Conservation (phyloP, 2,113 vertebrate genomes). For the Bostrychus sinensis region DNA sequence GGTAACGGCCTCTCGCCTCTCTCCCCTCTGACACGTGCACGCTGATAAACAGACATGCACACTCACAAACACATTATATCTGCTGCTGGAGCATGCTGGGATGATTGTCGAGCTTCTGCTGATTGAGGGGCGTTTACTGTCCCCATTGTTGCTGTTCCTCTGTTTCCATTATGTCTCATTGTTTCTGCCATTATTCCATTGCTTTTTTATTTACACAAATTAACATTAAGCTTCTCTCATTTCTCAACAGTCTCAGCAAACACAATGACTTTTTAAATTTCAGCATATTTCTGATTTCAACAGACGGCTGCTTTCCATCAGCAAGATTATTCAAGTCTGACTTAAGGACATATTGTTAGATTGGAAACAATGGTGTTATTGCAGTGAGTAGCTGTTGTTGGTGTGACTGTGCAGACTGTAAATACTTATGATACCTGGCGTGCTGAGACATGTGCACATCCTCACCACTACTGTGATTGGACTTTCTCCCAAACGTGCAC, state of each 20-base stretch:
- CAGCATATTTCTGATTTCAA: constrained; percentile 59
- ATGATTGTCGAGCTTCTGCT: constrained; percentile 54
- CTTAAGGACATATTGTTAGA: constrained; percentile 51
- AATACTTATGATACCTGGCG: constrained; percentile 19
- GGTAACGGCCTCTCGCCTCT: constrained; percentile 74
- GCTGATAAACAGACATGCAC: constrained; percentile 43
- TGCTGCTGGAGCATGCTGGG: constrained; percentile 44
- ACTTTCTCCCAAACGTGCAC: constrained; percentile 37
- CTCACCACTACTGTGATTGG: constrained; percentile 22
- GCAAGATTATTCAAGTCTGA: constrained; percentile 55
- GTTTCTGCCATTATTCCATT: constrained; percentile 47
- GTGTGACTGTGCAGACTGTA: constrained; percentile 23
- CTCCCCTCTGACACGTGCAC: constrained; percentile 55
- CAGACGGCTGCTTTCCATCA: constrained; percentile 49
- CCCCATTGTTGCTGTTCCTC: constrained; percentile 29
- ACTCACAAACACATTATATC: constrained; percentile 19
- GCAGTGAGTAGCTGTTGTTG: constrained; percentile 30
- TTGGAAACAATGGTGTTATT: constrained; percentile 49
- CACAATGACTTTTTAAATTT: constrained; percentile 57
- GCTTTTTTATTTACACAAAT: constrained; percentile 53
- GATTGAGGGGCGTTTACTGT: constrained; percentile 55
- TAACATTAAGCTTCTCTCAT: constrained; percentile 35
- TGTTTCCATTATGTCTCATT: constrained; percentile 45
- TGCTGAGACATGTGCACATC: constrained; percentile 18
- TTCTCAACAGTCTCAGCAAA: constrained; percentile 21